Evolutionary conservation across 2,797 vertebrate genomes (phyloP).

Genomic region (Chanos chanos): DNA sequence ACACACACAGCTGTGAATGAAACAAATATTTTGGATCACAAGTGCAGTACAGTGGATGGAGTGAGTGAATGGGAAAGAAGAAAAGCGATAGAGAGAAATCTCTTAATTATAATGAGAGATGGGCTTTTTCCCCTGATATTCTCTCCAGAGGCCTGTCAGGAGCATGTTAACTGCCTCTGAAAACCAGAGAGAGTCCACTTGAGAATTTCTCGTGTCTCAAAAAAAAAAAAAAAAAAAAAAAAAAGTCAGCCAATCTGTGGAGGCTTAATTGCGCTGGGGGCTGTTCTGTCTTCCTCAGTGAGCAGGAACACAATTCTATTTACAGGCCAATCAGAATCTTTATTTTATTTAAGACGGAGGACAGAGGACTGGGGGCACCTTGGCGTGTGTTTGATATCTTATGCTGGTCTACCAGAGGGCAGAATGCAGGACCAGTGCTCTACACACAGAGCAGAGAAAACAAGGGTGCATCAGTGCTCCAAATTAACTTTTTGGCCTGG

Average conservation of each 20-base stretch:
- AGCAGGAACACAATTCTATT: slow-evolving; percentile 17
- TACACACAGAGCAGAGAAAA: too few relatives aligned
- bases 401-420: too few relatives aligned
- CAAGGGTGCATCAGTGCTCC: not conserved
- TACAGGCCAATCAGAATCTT: slow-evolving; percentile 21
- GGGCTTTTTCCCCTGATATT: slow-evolving; percentile 21
- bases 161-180: slow-evolving; percentile 3
- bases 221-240: slow-evolving; percentile 24
- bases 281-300: slow-evolving; percentile 12
- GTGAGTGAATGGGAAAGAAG: slow-evolving; percentile 21
- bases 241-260: slow-evolving; percentile 17
- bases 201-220: slow-evolving; percentile 27
- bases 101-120: slow-evolving; percentile 44
- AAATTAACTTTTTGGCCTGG: not conserved
- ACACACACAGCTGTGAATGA: too few relatives aligned
- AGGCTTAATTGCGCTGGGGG: slow-evolving; percentile 21
- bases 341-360: slow-evolving; percentile 15
- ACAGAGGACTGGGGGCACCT: not conserved
- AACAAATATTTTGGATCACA: too few relatives aligned
- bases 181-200: not conserved
- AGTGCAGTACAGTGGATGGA: slow-evolving; percentile 25
- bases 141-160: slow-evolving; percentile 22
- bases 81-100: slow-evolving; percentile 18
- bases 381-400: too few relatives aligned
- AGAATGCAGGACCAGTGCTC: not conserved